Evolutionary conservation across 2,113 vertebrate genomes (phyloP).

Genomic region (Sturnus vulgaris): DNA sequence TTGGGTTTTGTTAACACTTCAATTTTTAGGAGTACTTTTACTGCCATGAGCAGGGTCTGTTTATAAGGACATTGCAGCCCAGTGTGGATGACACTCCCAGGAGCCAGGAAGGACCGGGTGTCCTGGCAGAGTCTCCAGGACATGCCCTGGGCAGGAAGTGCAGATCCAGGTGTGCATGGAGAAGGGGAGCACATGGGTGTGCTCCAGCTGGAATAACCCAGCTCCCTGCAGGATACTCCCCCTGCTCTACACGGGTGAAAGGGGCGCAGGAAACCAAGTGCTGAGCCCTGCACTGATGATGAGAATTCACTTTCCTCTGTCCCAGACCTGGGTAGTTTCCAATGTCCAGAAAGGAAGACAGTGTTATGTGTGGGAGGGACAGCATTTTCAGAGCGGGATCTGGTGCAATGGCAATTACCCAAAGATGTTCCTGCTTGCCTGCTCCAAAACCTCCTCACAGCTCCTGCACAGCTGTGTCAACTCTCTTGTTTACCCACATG

Average conservation of each 20-base stretch:
- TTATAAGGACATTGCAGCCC: background rate
- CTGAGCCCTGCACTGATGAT: background rate
- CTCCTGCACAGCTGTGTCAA: background rate
- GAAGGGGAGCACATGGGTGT: background rate
- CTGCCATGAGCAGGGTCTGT: background rate
- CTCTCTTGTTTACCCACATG: background rate
- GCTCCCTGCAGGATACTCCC: background rate
- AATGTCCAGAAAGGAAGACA: background rate
- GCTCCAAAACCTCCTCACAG: background rate
- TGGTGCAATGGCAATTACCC: background rate
- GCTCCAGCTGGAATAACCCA: background rate
- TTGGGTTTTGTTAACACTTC: background rate
- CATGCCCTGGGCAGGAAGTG: background rate
- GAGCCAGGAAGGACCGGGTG: background rate
- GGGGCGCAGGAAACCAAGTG: accelerated
- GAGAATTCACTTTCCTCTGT: background rate
- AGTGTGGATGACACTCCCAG: background rate
- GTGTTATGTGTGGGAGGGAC: background rate
- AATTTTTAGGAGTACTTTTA: background rate
- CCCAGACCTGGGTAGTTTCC: background rate
- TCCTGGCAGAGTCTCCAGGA: background rate
- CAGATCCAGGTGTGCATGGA: background rate
- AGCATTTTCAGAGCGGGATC: background rate
- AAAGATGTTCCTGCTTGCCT: background rate
- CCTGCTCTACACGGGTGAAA: background rate